Evolutionary conservation across 2,113 vertebrate species (phyloP), one percentile per base, ranked within the genome.

Genomic region (Archilochus colubris): DNA sequence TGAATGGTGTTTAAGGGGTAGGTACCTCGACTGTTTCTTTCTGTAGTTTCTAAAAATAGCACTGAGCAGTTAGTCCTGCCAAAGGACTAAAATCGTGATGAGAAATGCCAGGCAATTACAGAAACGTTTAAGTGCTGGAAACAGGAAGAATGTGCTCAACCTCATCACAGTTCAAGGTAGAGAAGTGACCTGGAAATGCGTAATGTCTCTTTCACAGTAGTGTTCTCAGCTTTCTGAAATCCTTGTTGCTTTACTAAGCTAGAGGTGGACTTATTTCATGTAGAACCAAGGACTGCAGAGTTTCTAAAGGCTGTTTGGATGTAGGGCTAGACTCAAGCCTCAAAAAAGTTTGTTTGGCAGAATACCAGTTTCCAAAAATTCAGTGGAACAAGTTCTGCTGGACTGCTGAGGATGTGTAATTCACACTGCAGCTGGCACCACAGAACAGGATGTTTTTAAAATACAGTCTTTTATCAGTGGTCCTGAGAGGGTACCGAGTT

Each of bases 31-130:
- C 27, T 50, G 73, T 66, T 93, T 73, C 43, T 76, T 91, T 54
- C 23, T 54, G n/a, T 12, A 54, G 31, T 82, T 93, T 48, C 84
- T 86, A 94, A 94, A 91, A 89, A 64, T 58, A 91, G 31, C 44
- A 25, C n/a, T 33, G 67, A 80, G 78, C 30, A 36, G 18, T 10
- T 20, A 80, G 46, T 62, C 36, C 63, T 94, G 82, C 79, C 59
- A 83, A 57, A 77, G 59, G 72, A 69, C 72, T 91, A 19, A 20
- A 3, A 44, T 76, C 38, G 40, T 59, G 17, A 80, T 2, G 5
- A 80, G 75, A 88, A 91, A 68, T 72, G 44, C 28, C 22, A n/a
- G 40, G 59, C 43, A 75, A 46, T 82, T 90, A 80, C n/a, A 80
- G 85, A 63, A 94, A 74, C 0, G 1, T 62, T 57, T 25, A 79